Evolutionary conservation across 2,113 vertebrate species (phyloP), one percentile per base, ranked within the genome.

Genomic region (Pogonocichla stellata): DNA sequence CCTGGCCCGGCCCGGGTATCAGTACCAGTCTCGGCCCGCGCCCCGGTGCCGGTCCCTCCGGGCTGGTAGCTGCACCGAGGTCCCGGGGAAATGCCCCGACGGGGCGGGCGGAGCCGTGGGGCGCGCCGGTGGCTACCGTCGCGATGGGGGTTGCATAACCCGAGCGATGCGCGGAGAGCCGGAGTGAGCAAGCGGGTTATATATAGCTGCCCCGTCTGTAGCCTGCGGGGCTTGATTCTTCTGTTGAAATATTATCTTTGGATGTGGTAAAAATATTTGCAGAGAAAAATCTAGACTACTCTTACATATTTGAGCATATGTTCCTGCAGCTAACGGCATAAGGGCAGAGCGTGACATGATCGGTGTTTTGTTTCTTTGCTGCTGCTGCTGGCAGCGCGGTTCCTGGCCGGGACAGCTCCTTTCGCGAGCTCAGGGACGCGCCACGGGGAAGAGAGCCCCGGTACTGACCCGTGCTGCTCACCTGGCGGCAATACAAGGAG

Each of bases 211-310:
- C 95, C 96, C 4, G 96, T 91, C 86, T 92, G 93, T 95, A 96
- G 95, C 96, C 96, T 81, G 96, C 89, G 95, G 95, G 95, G 92
- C 91, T 96, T 93, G 95, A 95, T 93, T 96, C 96, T 97, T 95
- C 91, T 95, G 94, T 95, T 97, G 96, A 95, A 97, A 97, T 97
- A 96, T 97, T 96, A 97, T 96, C 95, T 96, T 97, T 97, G 96
- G 96, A 96, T 95, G 96, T 38, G 92, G 94, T 95, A 95, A 96
- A 96, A 97, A 95, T 95, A 95, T 95, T 95, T 93, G 83, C 83
- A 92, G 89, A 95, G 96, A 95, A 96, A 95, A 95, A 95, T 95
- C 94, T 93, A 95, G 96, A 97, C 91, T 73, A 71, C 80, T 79
- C 83, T 58, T 91, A 91, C 96, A 96, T 92, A 95, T 96, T 95